A percentile compares a stretch with the other conserved stretches of the same genome.
phyloP scores from a whole-genome alignment of 2,113 vertebrate genomes.

The Rattus rattus region DNA sequence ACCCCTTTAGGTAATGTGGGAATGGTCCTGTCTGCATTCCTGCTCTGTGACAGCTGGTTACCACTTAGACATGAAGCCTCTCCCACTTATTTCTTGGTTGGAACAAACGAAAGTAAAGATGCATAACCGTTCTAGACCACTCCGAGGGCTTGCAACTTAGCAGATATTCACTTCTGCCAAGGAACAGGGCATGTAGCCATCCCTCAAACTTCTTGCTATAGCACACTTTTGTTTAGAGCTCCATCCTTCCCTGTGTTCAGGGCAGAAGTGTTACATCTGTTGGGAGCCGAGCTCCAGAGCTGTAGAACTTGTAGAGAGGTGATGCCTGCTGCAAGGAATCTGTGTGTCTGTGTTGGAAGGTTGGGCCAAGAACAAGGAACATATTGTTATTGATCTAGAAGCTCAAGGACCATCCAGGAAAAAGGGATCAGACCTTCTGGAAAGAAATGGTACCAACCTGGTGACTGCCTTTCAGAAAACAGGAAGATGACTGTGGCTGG shows the following conservation, averaged over 20 bases:
- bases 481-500: rapidly evolving
- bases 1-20: background rate
- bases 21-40: background rate
- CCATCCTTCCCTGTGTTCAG: background rate
- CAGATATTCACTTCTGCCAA: background rate
- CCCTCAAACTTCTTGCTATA: background rate
- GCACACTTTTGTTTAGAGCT: background rate
- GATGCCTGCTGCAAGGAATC: background rate
- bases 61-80: background rate
- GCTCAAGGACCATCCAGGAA: background rate
- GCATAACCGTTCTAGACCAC: background rate
- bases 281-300: background rate
- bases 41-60: background rate
- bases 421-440: background rate
- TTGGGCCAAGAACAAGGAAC: background rate
- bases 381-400: background rate
- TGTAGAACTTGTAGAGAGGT: too few species aligned
- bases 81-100: background rate
- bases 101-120: background rate
- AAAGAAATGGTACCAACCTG: background rate
- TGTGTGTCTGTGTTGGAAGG: background rate
- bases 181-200: background rate
- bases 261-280: background rate
- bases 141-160: background rate
- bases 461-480: background rate